Conservation (phyloP, 2,797 vertebrate genomes). For the Molothrus ater region DNA sequence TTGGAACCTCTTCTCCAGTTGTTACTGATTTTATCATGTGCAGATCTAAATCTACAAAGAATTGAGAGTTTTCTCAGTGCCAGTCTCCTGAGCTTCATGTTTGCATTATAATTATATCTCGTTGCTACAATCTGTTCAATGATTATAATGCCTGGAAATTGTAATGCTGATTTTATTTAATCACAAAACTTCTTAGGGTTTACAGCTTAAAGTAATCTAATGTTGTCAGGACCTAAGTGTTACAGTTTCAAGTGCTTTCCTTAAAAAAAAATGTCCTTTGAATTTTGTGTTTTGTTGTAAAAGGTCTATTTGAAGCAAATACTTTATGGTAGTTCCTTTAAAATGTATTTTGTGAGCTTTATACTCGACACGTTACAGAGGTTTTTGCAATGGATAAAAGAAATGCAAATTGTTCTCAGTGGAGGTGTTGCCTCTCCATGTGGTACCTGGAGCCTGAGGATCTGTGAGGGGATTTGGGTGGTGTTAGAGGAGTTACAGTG, state of each 20-base stretch:
- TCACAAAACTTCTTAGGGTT: slow-evolving; percentile 32
- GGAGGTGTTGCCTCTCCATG: not conserved
- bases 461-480: not conserved
- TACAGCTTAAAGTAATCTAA: slow-evolving; percentile 48
- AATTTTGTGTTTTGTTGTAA: slow-evolving; percentile 39
- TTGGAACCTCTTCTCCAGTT: not conserved
- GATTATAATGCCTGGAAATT: slow-evolving; percentile 12
- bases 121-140: slow-evolving; percentile 32
- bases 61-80: not conserved
- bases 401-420: not conserved
- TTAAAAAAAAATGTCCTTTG: slow-evolving; percentile 42
- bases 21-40: not conserved
- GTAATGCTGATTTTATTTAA: slow-evolving; percentile 44
- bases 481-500: not conserved
- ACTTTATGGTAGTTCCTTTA: slow-evolving; percentile 49
- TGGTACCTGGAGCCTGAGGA: not conserved
- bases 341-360: slow-evolving; percentile 51
- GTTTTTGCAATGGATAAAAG: not conserved
- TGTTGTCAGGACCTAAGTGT: slow-evolving; percentile 52
- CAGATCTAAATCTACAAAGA: slow-evolving; percentile 28
- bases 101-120: slow-evolving; percentile 34
- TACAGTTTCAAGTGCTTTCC: slow-evolving; percentile 55
- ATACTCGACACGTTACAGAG: not conserved
- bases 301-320: slow-evolving; percentile 28
- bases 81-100: slow-evolving; percentile 45